phyloP scores from a whole-genome alignment of 2,797 vertebrate genomes.

The Leptatherina wallacei region DNA sequence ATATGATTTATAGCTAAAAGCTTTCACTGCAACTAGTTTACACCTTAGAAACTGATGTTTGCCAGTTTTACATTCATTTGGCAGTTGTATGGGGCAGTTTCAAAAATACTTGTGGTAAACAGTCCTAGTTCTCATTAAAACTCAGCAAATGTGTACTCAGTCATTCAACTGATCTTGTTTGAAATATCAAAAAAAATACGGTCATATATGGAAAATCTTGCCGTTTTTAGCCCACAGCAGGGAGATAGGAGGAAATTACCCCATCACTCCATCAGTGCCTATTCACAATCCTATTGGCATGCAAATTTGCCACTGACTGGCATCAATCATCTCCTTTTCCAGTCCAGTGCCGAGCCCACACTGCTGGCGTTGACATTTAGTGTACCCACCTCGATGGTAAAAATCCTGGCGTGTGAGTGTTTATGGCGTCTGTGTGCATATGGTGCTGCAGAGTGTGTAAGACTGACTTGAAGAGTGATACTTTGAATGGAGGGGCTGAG shows the following conservation, averaged over 20 bases:
- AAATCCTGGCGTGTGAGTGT: slow-evolving; percentile 32
- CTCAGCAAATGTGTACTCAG: slow-evolving; percentile 9
- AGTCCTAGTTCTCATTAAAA: slow-evolving; percentile 5
- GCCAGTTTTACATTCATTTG: not conserved
- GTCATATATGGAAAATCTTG: slow-evolving; percentile 23
- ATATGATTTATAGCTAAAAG: slow-evolving; percentile 35
- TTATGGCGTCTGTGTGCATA: slow-evolving; percentile 27
- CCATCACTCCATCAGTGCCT: slow-evolving; percentile 60
- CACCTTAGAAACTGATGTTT: slow-evolving; percentile 7
- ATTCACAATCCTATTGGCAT: slow-evolving; percentile 66
- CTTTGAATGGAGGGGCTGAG: slow-evolving; percentile 62
- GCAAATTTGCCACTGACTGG: slow-evolving; percentile 63
- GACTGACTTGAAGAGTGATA: slow-evolving; percentile 70
- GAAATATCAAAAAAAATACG: slow-evolving; percentile 33
- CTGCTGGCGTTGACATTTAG: slow-evolving; percentile 41
- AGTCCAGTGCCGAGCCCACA: slow-evolving; percentile 31
- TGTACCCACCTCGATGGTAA: slow-evolving; percentile 40
- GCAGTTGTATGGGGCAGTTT: not conserved
- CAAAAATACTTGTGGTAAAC: not conserved
- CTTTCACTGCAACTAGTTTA: slow-evolving; percentile 29
- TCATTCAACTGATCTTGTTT: slow-evolving; percentile 34
- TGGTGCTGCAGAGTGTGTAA: slow-evolving; percentile 20
- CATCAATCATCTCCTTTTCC: slow-evolving; percentile 59
- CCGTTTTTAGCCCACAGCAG: slow-evolving; percentile 8
- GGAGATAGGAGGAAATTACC: slow-evolving; percentile 51